Percentiles rank a stretch among this genome's conserved stretches.
Evolutionary conservation across 2,888 invertebrate species (phyloP).

Genomic region (Coenonympha glycerion): DNA sequence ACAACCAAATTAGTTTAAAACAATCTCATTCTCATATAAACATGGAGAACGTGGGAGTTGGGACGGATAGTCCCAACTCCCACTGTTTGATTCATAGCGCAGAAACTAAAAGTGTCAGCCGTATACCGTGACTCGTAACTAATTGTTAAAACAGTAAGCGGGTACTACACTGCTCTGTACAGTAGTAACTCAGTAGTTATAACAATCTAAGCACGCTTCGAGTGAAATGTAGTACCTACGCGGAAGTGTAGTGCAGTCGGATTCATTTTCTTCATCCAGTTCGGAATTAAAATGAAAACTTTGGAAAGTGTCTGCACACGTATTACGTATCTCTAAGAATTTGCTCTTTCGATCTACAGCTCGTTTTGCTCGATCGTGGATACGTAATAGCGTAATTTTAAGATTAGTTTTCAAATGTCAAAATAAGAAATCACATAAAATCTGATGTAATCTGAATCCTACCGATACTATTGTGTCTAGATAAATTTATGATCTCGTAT

Average conservation of each 20-base stretch:
- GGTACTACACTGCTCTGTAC: too few relatives aligned
- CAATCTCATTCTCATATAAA: too few relatives aligned
- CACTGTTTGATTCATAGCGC: not conserved
- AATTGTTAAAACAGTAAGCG: too few relatives aligned
- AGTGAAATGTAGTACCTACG: not conserved
- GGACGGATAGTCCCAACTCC: too few relatives aligned
- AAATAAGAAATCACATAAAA: not conserved
- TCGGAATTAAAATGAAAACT: not conserved
- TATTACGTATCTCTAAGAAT: too few relatives aligned
- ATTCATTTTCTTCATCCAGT: not conserved
- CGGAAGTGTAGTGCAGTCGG: not conserved
- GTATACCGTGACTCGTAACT: too few relatives aligned
- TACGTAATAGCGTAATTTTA: conserved; percentile 1
- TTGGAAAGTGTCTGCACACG: not conserved
- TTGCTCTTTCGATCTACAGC: not conserved
- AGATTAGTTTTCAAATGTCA: not conserved
- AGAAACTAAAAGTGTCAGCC: not conserved
- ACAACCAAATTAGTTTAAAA: too few relatives aligned
- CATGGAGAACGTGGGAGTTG: too few relatives aligned
- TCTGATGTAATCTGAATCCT: not conserved
- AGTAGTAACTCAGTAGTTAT: not conserved
- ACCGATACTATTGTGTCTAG: too few relatives aligned
- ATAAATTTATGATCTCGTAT: too few relatives aligned
- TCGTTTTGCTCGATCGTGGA: not conserved
- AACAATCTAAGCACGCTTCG: not conserved